Evolutionary conservation across 2,113 vertebrate species (phyloP).

Genomic region (Falcunculus frontatus): DNA sequence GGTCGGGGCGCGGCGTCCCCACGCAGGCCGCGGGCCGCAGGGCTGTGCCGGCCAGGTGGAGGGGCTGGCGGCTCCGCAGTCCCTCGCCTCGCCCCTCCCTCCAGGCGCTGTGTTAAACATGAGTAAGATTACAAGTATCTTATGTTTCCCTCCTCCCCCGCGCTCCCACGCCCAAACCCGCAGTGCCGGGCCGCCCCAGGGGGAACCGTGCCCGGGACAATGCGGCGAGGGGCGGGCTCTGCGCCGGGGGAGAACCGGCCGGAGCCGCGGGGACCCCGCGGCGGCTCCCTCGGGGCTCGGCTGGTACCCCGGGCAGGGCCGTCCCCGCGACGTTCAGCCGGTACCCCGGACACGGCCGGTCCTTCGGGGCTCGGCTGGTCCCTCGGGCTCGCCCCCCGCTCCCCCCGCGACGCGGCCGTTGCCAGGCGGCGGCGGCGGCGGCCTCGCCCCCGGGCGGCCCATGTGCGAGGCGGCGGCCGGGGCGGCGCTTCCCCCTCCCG

Average conservation of each 20-base stretch:
- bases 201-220: background rate
- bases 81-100: background rate
- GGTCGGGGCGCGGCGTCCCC: background rate
- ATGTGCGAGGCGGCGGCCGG: slow-evolving; percentile 3
- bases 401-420: background rate
- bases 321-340: background rate
- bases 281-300: background rate
- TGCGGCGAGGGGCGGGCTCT: no score
- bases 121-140: background rate
- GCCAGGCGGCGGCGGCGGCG: background rate
- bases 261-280: background rate
- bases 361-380: background rate
- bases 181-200: background rate
- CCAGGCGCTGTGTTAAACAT: background rate
- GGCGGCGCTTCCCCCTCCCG: background rate
- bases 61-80: background rate
- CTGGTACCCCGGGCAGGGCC: background rate
- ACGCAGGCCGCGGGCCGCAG: background rate
- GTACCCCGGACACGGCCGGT: background rate
- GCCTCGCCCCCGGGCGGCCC: background rate
- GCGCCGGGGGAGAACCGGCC: background rate
- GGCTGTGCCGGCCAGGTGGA: background rate
- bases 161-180: background rate
- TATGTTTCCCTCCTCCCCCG: background rate
- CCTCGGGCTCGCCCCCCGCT: background rate